These are phyloP conservation scores for Cephus rjabovi DNA, from an alignment of 2,888 invertebrate species.

Conservation along the genomic window DNA sequence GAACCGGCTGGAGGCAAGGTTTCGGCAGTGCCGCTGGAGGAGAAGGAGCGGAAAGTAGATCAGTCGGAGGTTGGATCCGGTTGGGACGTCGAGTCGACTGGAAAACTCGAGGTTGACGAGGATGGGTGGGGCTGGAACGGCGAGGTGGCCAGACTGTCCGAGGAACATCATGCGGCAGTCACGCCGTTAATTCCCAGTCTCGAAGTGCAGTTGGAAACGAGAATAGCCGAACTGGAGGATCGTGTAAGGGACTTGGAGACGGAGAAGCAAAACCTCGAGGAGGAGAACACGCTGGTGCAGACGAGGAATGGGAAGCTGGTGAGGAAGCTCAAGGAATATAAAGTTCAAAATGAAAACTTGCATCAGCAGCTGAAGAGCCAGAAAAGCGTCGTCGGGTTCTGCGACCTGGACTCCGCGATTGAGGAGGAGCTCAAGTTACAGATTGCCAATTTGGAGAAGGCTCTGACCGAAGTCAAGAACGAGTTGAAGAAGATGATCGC, in stretches of 20 bases:
- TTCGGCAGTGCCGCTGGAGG: not conserved
- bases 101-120: slow-evolving; percentile 66
- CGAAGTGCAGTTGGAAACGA: slow-evolving; percentile 58
- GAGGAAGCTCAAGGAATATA: slow-evolving; percentile 87
- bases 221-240: slow-evolving; percentile 71
- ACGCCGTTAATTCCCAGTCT: slow-evolving; percentile 37
- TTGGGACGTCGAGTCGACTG: slow-evolving; percentile 54
- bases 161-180: slow-evolving; percentile 59
- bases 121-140: slow-evolving; percentile 75
- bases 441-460: slow-evolving; percentile 75
- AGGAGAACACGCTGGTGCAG: slow-evolving; percentile 75
- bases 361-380: slow-evolving; percentile 70
- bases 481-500: slow-evolving; percentile 72
- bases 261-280: slow-evolving; percentile 71
- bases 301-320: slow-evolving; percentile 82
- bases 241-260: slow-evolving; percentile 72
- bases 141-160: slow-evolving; percentile 69
- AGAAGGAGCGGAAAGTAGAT: slow-evolving; percentile 9
- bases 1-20: too few species aligned
- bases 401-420: slow-evolving; percentile 80
- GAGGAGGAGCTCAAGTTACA: slow-evolving; percentile 84
- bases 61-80: slow-evolving; percentile 68
- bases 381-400: slow-evolving; percentile 69
- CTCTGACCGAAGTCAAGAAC: slow-evolving; percentile 71
- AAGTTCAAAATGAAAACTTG: slow-evolving; percentile 75